Percentiles rank a stretch among this genome's conserved stretches.
Evolutionary conservation across 1,140 invertebrate species (phyloP).

Genomic region (Drosophila pseudoobscura): DNA sequence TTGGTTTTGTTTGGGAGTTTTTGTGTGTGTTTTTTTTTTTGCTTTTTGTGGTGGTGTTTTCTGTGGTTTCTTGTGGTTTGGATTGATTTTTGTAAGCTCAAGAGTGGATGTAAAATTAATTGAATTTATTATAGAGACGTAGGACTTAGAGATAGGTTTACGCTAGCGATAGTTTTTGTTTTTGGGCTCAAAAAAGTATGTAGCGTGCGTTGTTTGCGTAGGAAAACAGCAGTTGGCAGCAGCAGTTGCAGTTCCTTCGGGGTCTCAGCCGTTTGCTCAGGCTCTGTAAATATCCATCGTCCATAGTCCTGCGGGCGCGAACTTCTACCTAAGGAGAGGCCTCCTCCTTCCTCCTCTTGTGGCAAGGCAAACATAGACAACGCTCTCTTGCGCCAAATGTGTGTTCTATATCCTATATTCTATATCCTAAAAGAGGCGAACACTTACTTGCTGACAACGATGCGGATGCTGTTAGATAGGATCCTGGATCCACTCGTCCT

Average conservation of each 20-base stretch:
- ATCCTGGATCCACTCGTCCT: constrained; percentile 45
- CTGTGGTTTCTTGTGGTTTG: constrained; percentile 33
- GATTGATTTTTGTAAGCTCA: constrained; percentile 47
- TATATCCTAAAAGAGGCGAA: background rate
- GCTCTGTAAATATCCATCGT: constrained; percentile 54
- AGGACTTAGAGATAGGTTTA: constrained; percentile 20
- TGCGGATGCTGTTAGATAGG: constrained; percentile 83
- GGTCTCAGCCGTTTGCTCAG: constrained; percentile 50
- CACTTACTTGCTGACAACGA: constrained; percentile 85
- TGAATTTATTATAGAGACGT: constrained; percentile 81
- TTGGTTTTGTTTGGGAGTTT: constrained; percentile 12
- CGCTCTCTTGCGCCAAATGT: too few species aligned
- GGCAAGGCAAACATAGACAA: constrained; percentile 13
- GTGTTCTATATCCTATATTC: background rate
- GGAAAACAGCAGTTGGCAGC: constrained; percentile 25
- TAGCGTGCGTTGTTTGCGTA: background rate
- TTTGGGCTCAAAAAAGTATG: background rate
- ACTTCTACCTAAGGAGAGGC: constrained; percentile 47
- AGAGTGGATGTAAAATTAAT: constrained; percentile 81
- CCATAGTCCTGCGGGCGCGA: constrained; percentile 36
- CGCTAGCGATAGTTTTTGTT: background rate
- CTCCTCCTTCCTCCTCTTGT: constrained; percentile 12
- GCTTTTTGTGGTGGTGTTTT: constrained; percentile 41
- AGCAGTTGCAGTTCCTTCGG: constrained; percentile 8
- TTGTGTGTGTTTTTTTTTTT: constrained; percentile 44